Base-by-base conservation (phyloP, 2,797 vertebrate genomes). In the Lepus oiostolus region DNA sequence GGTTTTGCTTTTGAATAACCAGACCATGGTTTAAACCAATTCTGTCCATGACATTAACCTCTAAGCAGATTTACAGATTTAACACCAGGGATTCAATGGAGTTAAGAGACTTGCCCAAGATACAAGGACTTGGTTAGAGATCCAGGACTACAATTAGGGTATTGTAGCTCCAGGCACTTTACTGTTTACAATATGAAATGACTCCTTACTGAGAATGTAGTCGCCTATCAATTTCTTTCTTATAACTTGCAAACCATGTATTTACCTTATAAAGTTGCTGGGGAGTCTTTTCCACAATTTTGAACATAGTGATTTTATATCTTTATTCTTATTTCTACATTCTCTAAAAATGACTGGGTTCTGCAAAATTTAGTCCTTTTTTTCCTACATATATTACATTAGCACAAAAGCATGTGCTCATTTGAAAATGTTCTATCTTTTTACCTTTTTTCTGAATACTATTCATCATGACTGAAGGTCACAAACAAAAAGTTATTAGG, bases 321-420 rank as follows among this genome's bases (percentile, higher is more conserved):
- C 35, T 90, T 68, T 77, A 80, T 32, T 52, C 16, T 9, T 87
- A 38, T 42, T 96, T 90, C 65, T 38, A 86, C 9, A 88, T 52
- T 60, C 54, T 82, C 35, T 76, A 58, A 32, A 92, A 86, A 90
- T 67, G 47, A 85, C 58, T 72, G 19, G 12, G 32, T 71, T 95
- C 42, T 90, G 32, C 63, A 74, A 63, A 54, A 63, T 76, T 84
- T 90, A 82, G 52, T 82, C 30, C 4, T 7, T 22, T 85, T 74
- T 85, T 63, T 5, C 24, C 76, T 74, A 62, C 50, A 82, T 1
- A 81, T 74, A 54, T 8, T 54, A 24, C 9, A 60, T 82, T 82
- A 54, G 52, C 62, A 63, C 6, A 75, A 85, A 89, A 89, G n/a
- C 26, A 74, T 81, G 28, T 42, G 35, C 35, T 84, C 65, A n/a